Evolutionary conservation across 2,797 vertebrate species (phyloP).

Genomic region (Telmatherina bonti): DNA sequence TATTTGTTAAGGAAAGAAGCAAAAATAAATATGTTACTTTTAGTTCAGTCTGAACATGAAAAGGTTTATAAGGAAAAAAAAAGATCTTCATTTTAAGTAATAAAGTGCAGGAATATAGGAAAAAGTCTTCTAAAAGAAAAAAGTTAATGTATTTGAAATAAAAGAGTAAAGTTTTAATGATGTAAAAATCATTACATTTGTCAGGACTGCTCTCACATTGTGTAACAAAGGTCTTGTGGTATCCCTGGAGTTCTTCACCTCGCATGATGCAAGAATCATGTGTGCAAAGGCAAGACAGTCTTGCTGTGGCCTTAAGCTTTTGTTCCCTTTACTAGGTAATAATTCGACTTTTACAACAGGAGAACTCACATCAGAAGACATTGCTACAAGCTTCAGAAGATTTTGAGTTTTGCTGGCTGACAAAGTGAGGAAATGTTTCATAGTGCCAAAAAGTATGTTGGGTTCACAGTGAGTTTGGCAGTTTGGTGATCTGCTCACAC

Average conservation of each 20-base stretch:
- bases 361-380: slow-evolving; percentile 17
- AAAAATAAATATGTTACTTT: too few species aligned
- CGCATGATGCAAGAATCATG: slow-evolving; percentile 72
- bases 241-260: slow-evolving; percentile 24
- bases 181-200: background rate
- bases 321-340: slow-evolving; percentile 14
- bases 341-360: slow-evolving; percentile 15
- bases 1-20: too few species aligned
- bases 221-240: slow-evolving; percentile 11
- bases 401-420: background rate
- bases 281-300: slow-evolving; percentile 52
- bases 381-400: background rate
- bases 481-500: too few species aligned
- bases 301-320: slow-evolving; percentile 31
- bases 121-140: too few species aligned
- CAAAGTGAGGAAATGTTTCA: background rate
- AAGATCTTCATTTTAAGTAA: background rate
- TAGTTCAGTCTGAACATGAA: too few species aligned
- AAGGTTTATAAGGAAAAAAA: background rate
- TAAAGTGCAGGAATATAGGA: too few species aligned
- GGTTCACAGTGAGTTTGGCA: too few species aligned
- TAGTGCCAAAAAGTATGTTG: background rate
- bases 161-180: background rate
- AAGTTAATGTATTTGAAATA: background rate
- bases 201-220: slow-evolving; percentile 9